Evolutionary conservation across 2,797 vertebrate genomes (phyloP), one percentile per base, ranked within the genome.

Genomic region (Florisuga fusca): DNA sequence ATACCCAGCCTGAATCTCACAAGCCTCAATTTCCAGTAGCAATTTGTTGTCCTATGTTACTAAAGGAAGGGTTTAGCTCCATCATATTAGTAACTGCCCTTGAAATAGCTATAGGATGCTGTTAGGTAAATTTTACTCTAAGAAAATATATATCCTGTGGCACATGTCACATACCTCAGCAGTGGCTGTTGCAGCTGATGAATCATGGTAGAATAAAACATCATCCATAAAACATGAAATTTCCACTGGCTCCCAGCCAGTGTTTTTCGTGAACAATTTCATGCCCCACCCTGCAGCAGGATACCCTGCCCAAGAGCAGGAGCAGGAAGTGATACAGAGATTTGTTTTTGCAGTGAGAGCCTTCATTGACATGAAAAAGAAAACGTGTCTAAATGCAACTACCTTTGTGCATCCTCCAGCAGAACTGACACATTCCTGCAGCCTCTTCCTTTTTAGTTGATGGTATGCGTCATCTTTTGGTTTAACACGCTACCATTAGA

Each of bases 251-350:
- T 23, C 14, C 23, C 3, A 29, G 97, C 98, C 98, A 98, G 57
- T 34, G 72, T 94, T 98, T 97, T 97, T 83, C 76, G 94, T 95
- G 85, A 94, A 94, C 91, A 94, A 94, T 97, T 97, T 95, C 94
- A 95, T 88, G 94, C 97, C 95, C 98, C 98, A 98, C 98, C 98
- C 98, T 97, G 91, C 87, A 93, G 97, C 98, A 98, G 98, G 98
- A 98, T 98, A 97, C 98, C 98, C 98, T 98, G 97, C 98, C 98
- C 98, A 97, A 93, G 58, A n/a, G 95, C 90, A 94, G 75, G 20
- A 93, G 87, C 97, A 97, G 97, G 97, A 98, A 98, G 97, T 97
- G 96, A 98, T 96, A 96, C 97, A 96, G 94, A 87, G 93, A 77
- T 97, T 98, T 98, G 87, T 98, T 97, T 84, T 98, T 96, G 97